A percentile compares a stretch with the other conserved stretches of the same genome.
phyloP scores from a whole-genome alignment of 2,113 vertebrate species.

The Oncorhynchus nerka region DNA sequence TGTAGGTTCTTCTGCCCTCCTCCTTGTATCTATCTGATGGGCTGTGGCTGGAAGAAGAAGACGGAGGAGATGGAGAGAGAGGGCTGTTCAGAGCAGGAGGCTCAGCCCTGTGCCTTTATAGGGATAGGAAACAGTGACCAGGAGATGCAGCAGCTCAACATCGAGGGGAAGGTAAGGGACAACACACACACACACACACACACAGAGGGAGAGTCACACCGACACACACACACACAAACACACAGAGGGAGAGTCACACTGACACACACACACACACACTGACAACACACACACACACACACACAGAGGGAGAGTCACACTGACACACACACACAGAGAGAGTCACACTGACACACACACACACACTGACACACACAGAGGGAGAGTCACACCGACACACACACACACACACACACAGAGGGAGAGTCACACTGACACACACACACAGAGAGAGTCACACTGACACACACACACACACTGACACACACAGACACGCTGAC shows the following conservation, averaged over 20 bases:
- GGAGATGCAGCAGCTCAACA: conserved; percentile 97
- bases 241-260: not conserved
- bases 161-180: conserved; percentile 90
- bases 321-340: too few relatives aligned
- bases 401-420: not conserved
- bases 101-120: conserved; percentile 94
- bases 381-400: not conserved
- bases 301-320: fast-evolving
- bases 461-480: not conserved
- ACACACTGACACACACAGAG: not conserved
- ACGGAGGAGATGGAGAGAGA: conserved; percentile 92
- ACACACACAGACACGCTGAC: too few relatives aligned
- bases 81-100: conserved; percentile 93
- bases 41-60: conserved; percentile 98
- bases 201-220: not conserved
- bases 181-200: not conserved
- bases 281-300: too few relatives aligned
- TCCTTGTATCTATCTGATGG: conserved; percentile 95
- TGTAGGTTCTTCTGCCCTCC: conserved; percentile 94
- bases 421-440: not conserved
- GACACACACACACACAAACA: not conserved
- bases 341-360: too few relatives aligned
- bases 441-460: not conserved
- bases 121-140: conserved; percentile 97
- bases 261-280: too few relatives aligned